phyloP scores from a whole-genome alignment of 2,113 vertebrate genomes.

The Lycaon pictus region DNA sequence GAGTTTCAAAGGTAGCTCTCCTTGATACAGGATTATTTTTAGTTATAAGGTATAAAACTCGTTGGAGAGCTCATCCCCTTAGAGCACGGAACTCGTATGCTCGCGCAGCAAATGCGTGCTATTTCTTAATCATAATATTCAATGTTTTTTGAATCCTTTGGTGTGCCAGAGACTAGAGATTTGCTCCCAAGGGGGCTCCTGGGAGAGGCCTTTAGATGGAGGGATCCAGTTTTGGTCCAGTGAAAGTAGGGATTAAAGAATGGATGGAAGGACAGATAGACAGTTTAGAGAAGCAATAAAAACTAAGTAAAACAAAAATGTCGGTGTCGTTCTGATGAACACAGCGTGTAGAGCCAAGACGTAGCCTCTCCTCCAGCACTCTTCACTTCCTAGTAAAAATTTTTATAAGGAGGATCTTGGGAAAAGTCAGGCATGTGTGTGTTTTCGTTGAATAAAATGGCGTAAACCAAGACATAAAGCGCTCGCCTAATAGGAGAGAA shows the following conservation, averaged over 20 bases:
- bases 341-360: too few species aligned
- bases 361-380: neutral
- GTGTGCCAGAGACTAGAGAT: neutral
- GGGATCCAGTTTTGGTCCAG: neutral
- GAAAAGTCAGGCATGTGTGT: rapidly evolving
- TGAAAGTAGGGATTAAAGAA: neutral
- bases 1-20: neutral
- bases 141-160: rapidly evolving
- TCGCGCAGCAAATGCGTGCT: neutral
- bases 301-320: neutral
- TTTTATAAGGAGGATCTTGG: neutral
- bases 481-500: neutral
- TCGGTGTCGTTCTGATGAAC: neutral
- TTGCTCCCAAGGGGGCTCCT: neutral
- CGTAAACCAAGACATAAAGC: neutral
- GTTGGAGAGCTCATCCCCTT: neutral
- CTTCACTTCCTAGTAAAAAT: neutral
- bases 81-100: neutral
- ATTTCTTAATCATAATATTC: neutral
- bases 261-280: neutral
- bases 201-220: neutral
- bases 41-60: neutral
- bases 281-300: neutral
- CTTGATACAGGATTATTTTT: neutral
- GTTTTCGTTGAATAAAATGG: neutral